Conservation (phyloP, 2,113 vertebrate species). For the Scolopax mira region DNA sequence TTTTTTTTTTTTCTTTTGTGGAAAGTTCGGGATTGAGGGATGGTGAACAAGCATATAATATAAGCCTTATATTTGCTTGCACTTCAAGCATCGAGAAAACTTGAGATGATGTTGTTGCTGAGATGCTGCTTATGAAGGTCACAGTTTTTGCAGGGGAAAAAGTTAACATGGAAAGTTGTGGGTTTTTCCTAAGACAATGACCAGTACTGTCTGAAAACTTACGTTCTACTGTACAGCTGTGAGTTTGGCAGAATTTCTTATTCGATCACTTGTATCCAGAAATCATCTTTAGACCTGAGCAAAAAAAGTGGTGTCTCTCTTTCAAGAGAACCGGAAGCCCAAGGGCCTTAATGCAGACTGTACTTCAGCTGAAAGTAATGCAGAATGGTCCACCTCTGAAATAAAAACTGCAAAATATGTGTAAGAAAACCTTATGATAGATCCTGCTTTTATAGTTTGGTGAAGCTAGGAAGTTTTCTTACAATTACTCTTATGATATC, state of each 20-base stretch:
- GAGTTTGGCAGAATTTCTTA: not conserved
- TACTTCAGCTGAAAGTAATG: not conserved
- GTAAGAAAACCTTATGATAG: not conserved
- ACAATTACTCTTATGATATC: not conserved
- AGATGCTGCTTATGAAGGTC: not conserved
- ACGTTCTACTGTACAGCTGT: not conserved
- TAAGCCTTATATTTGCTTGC: not conserved
- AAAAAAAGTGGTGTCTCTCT: not conserved
- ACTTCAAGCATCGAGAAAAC: not conserved
- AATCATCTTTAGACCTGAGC: not conserved
- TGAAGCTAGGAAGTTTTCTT: not conserved
- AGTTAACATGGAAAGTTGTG: not conserved
- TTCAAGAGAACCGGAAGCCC: not conserved
- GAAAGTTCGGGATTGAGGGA: not conserved
- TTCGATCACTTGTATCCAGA: not conserved
- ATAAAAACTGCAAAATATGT: not conserved
- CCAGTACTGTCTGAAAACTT: not conserved
- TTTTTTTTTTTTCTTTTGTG: not conserved
- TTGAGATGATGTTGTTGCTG: not conserved
- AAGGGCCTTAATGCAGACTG: not conserved
- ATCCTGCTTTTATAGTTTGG: not conserved
- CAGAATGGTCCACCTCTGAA: not conserved
- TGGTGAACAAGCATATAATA: not conserved
- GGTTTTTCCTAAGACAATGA: not conserved
- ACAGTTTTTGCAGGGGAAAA: not conserved